phyloP scores from a whole-genome alignment of 2,113 vertebrate genomes.

The Prunella himalayana region DNA sequence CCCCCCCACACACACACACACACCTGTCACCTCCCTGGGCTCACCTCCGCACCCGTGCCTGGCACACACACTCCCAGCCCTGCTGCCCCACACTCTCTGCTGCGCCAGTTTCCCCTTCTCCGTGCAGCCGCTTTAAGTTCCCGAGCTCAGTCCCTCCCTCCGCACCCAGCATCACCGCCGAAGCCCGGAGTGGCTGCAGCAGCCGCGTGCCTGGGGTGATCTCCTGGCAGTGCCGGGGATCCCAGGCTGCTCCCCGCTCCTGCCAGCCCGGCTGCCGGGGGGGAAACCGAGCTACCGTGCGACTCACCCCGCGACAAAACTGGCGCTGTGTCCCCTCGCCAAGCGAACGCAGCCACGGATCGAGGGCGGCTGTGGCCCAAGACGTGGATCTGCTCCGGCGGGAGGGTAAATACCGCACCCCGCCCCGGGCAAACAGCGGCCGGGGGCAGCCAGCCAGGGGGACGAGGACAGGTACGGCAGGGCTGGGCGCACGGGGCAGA shows the following conservation, averaged over 20 bases:
- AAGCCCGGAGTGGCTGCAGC: not conserved
- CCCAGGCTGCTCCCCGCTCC: not conserved
- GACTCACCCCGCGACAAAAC: not conserved
- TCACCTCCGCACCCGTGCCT: not conserved
- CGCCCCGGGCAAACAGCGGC: constrained; percentile 50
- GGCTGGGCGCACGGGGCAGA: constrained; percentile 24
- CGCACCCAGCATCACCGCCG: not conserved
- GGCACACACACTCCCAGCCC: not conserved
- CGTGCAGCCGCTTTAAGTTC: not conserved
- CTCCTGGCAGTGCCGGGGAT: not conserved
- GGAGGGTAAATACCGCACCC: constrained; percentile 50
- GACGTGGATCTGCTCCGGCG: not conserved
- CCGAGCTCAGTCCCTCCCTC: not conserved
- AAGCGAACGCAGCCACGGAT: not conserved
- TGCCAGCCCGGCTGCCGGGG: not conserved
- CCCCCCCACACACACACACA: no score
- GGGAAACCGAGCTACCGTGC: not conserved
- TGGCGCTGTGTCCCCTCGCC: not conserved
- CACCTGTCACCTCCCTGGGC: fast-evolving
- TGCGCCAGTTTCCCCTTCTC: not conserved
- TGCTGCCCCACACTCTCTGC: not conserved
- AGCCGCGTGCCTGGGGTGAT: not conserved
- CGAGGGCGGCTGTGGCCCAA: not conserved
- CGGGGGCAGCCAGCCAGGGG: constrained; percentile 23
- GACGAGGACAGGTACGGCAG: not conserved